Conservation (phyloP, 2,888 invertebrate genomes). For the Drosophila ustulata region DNA sequence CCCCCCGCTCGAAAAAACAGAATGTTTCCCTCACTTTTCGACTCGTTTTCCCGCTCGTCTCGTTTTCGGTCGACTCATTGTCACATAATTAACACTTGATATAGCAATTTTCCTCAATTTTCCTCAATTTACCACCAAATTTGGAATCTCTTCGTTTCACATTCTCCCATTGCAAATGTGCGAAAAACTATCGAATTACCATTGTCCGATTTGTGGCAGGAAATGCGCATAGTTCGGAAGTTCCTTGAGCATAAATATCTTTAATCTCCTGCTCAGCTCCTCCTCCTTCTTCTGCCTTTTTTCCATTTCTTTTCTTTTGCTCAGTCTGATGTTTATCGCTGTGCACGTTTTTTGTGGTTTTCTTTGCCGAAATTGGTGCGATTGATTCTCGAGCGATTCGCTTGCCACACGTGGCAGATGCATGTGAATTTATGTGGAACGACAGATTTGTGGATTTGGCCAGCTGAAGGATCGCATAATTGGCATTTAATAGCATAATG, state of each 20-base stretch:
- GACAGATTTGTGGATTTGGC: neutral
- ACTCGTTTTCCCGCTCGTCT: conserved; percentile 23
- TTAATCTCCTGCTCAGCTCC: conserved; percentile 5
- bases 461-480: neutral
- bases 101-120: conserved; percentile 69
- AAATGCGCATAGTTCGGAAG: conserved; percentile 74
- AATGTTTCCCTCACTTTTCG: conserved; percentile 5
- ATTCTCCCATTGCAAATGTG: conserved; percentile 51
- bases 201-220: conserved; percentile 58
- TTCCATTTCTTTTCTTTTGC: neutral
- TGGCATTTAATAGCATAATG: neutral
- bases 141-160: neutral
- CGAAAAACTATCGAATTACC: conserved; percentile 77
- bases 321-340: conserved; percentile 37
- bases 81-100: conserved; percentile 81
- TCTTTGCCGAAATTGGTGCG: conserved; percentile 62
- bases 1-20: neutral
- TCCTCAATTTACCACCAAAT: conserved; percentile 29
- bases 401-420: conserved; percentile 52
- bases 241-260: conserved; percentile 53
- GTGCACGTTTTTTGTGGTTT: conserved; percentile 22
- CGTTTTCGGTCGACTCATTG: conserved; percentile 66
- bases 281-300: neutral
- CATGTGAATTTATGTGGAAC: neutral
- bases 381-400: conserved; percentile 58